These are phyloP conservation scores for Pachypsylla venusta DNA, from an alignment of 1,140 invertebrate genomes.

Conservation along the genomic window DNA sequence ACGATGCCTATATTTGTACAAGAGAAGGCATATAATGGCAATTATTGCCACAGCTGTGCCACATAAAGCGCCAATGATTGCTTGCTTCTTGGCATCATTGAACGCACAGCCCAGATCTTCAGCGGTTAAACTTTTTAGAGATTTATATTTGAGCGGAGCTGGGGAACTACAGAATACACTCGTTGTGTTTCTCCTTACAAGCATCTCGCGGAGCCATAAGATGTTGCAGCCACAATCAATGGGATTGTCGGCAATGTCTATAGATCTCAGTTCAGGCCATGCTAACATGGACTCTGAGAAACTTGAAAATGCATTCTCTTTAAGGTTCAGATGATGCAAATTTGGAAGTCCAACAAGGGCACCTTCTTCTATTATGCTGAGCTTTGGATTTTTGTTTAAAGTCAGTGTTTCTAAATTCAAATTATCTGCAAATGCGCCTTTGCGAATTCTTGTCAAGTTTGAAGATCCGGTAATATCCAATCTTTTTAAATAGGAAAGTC, in stretches of 20 bases:
- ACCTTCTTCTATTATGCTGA: slow-evolving; percentile 52
- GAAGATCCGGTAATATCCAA: slow-evolving; percentile 61
- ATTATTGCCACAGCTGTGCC: slow-evolving; percentile 49
- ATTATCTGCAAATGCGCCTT: slow-evolving; percentile 60
- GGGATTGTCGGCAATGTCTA: slow-evolving; percentile 70
- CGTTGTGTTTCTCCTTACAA: slow-evolving; percentile 49
- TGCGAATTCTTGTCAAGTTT: slow-evolving; percentile 49
- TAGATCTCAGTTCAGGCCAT: slow-evolving; percentile 55
- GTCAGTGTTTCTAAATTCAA: slow-evolving; percentile 61
- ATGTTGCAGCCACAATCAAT: slow-evolving; percentile 64
- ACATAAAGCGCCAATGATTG: slow-evolving; percentile 55
- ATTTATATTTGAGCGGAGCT: slow-evolving; percentile 46
- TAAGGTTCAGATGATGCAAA: slow-evolving; percentile 52
- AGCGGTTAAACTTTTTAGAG: slow-evolving; percentile 46
- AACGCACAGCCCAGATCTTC: slow-evolving; percentile 67
- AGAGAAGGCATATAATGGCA: slow-evolving; percentile 47
- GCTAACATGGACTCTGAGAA: slow-evolving; percentile 58
- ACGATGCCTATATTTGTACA: slow-evolving; percentile 56
- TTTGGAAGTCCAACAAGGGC: slow-evolving; percentile 60
- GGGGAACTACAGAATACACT: slow-evolving; percentile 59
- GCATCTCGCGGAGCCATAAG: slow-evolving; percentile 61
- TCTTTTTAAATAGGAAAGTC: slow-evolving; percentile 53
- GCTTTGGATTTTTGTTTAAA: slow-evolving; percentile 56
- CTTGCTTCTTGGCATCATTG: slow-evolving; percentile 54
- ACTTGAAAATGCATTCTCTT: slow-evolving; percentile 58